Evolutionary conservation across 2,888 invertebrate genomes (phyloP).

Genomic region (Andrena bicolor): DNA sequence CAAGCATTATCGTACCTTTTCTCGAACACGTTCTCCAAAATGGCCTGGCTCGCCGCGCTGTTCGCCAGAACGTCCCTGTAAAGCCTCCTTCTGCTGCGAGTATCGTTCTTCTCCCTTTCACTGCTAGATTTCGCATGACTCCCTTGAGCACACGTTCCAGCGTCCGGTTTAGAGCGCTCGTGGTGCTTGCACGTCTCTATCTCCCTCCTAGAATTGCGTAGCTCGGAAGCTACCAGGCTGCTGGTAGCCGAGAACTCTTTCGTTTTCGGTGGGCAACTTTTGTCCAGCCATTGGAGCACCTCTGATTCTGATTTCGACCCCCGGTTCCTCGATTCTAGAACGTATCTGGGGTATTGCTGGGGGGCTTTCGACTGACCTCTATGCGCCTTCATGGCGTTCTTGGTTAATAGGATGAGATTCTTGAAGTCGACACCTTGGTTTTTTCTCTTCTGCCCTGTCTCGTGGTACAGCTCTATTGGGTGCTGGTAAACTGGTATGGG

Average conservation of each 20-base stretch:
- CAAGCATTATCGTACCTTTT: constrained; percentile 55
- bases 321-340: constrained; percentile 70
- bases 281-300: constrained; percentile 70
- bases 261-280: constrained; percentile 68
- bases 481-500: constrained; percentile 82
- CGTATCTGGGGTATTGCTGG: constrained; percentile 66
- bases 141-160: neutral
- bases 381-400: constrained; percentile 71
- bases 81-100: constrained; percentile 84
- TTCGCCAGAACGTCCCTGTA: constrained; percentile 87
- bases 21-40: constrained; percentile 74
- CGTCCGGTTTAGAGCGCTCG: constrained; percentile 28
- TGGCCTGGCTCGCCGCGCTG: constrained; percentile 71
- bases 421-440: constrained; percentile 81
- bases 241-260: constrained; percentile 70
- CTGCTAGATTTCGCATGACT: neutral
- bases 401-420: constrained; percentile 82
- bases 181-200: constrained; percentile 15
- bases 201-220: constrained; percentile 37
- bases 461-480: constrained; percentile 77
- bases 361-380: constrained; percentile 75
- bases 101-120: constrained; percentile 37
- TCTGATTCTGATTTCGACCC: constrained; percentile 46
- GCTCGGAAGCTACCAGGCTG: constrained; percentile 67
- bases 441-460: constrained; percentile 74